A percentile compares a stretch with the other conserved stretches of the same genome.
Evolutionary conservation across 2,113 vertebrate species (phyloP).

Genomic region (Tenebrosternarchus preto): DNA sequence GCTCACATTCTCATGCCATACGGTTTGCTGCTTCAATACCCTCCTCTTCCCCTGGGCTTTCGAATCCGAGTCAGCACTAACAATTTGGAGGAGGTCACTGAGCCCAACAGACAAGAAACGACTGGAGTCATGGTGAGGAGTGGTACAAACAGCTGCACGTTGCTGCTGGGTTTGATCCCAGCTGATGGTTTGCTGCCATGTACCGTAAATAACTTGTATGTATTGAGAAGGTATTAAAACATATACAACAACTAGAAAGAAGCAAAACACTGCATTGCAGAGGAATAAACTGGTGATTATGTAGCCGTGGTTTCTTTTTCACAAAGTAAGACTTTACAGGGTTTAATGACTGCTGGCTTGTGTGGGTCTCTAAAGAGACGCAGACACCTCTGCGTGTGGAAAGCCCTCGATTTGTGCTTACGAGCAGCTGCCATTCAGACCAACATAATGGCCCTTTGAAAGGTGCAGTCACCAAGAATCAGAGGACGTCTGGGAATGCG

Average conservation of each 20-base stretch:
- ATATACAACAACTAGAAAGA: too few species aligned
- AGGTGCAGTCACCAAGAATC: background rate
- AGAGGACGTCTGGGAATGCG: background rate
- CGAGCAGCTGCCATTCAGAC: background rate
- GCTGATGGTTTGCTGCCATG: conserved; percentile 13
- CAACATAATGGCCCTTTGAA: background rate
- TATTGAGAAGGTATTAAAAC: too few species aligned
- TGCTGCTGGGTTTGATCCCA: background rate
- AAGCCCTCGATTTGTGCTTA: too few species aligned
- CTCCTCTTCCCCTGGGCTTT: background rate
- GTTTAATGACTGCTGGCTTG: background rate
- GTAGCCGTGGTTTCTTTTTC: conserved; percentile 3
- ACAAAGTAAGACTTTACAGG: background rate
- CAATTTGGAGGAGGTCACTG: background rate
- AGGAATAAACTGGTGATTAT: background rate
- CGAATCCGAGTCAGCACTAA: background rate
- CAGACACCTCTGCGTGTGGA: too few species aligned
- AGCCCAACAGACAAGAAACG: background rate
- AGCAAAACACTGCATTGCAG: too few species aligned
- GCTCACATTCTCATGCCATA: conserved; percentile 33
- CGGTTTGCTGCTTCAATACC: conserved; percentile 36
- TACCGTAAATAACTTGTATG: background rate
- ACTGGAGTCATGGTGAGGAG: background rate
- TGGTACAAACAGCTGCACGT: background rate
- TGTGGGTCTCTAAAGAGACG: too few species aligned